A percentile compares a stretch with the other conserved stretches of the same genome.
These are phyloP conservation scores for Tetraodon nigroviridis DNA, from an alignment of 2,113 vertebrate species.

Conservation along the genomic window DNA sequence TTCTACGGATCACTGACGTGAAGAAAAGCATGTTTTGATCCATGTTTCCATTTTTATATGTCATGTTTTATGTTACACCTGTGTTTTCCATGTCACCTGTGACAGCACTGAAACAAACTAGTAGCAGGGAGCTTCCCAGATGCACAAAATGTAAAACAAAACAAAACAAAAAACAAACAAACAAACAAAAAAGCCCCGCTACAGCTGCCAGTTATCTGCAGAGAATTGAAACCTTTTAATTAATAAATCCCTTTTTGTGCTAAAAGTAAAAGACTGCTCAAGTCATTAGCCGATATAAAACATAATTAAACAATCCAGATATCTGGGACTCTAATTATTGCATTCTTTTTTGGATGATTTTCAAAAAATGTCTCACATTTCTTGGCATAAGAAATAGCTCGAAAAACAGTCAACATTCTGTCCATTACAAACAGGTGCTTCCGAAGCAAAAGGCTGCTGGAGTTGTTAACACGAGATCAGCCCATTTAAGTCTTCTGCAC, in stretches of 20 bases:
- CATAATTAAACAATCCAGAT: slow-evolving; percentile 5
- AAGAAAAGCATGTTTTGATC: no score
- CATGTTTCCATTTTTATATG: no score
- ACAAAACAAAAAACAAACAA: slow-evolving; percentile 7
- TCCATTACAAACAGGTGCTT: no score
- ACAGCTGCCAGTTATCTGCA: neutral
- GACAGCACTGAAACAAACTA: slow-evolving; percentile 21
- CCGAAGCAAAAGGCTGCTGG: neutral
- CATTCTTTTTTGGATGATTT: no score
- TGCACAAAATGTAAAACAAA: neutral
- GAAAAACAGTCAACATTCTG: no score
- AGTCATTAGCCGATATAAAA: neutral
- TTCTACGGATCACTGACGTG: no score
- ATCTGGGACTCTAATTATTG: neutral
- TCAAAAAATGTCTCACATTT: no score
- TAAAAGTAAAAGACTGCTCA: neutral
- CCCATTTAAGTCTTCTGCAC: slow-evolving; percentile 30
- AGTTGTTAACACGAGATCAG: slow-evolving; percentile 39
- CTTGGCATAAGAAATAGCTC: no score
- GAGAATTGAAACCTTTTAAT: neutral
- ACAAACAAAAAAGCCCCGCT: slow-evolving; percentile 11
- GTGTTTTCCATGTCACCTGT: no score
- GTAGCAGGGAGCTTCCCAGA: slow-evolving; percentile 4
- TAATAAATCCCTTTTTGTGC: no score
- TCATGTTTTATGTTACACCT: slow-evolving; percentile 16